Conservation (phyloP, 2,797 vertebrate genomes). For the Poliocrania exsul region DNA sequence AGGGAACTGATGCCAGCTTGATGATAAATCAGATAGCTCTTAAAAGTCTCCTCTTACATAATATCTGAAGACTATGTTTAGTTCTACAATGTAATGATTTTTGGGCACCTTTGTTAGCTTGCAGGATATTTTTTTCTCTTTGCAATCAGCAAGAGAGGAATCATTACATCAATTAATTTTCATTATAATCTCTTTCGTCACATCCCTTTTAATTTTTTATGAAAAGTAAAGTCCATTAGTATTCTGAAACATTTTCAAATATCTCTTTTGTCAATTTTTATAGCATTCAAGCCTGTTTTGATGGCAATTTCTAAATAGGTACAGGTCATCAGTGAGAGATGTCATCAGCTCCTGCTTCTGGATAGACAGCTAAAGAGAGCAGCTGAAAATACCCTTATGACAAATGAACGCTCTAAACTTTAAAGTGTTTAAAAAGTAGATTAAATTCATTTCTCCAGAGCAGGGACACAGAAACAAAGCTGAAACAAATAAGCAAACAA, state of each 20-base stretch:
- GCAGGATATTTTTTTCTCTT: background rate
- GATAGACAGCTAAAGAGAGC: background rate
- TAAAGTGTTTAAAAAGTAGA: background rate
- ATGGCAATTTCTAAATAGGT: background rate
- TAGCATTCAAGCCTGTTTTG: background rate
- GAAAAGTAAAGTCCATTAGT: rapidly evolving
- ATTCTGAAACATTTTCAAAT: background rate
- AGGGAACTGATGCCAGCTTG: background rate
- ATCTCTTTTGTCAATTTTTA: background rate
- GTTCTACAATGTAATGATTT: background rate
- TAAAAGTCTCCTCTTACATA: background rate
- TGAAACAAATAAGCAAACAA: background rate
- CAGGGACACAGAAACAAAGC: background rate
- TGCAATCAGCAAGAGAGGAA: background rate
- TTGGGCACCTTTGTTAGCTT: background rate
- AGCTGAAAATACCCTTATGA: background rate
- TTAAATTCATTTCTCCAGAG: background rate
- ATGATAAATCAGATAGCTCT: background rate
- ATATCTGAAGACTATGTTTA: background rate
- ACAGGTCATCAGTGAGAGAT: background rate
- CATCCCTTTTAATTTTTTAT: background rate
- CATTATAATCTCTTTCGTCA: background rate
- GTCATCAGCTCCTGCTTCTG: background rate
- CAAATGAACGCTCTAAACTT: background rate
- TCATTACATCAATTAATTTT: background rate